A percentile compares a stretch with the other conserved stretches of the same genome.
These are phyloP conservation scores for Julus scandinavius DNA, from an alignment of 2,888 invertebrate genomes.

Conservation along the genomic window DNA sequence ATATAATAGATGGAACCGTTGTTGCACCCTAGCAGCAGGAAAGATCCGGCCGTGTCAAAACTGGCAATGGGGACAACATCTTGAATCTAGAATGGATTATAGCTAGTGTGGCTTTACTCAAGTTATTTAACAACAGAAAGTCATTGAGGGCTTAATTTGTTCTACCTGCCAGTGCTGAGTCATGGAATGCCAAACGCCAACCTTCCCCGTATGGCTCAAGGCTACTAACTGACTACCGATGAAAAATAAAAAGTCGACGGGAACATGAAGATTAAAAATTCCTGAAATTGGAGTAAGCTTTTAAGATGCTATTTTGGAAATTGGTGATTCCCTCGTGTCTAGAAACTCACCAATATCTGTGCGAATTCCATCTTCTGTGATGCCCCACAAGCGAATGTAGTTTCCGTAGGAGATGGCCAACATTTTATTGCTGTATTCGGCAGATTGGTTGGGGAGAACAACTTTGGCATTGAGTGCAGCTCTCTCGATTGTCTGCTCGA, in stretches of 20 bases:
- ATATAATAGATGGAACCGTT: slow-evolving; percentile 98
- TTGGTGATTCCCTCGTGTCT: background rate
- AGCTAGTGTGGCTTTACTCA: background rate
- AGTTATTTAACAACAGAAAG: background rate
- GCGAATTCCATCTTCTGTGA: slow-evolving; percentile 79
- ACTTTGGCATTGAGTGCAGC: slow-evolving; percentile 84
- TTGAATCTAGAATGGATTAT: slow-evolving; percentile 72
- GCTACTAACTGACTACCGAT: slow-evolving; percentile 99
- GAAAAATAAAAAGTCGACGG: slow-evolving; percentile 95
- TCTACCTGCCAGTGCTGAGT: slow-evolving; percentile 94
- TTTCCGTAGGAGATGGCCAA: slow-evolving; percentile 83
- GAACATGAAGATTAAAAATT: slow-evolving; percentile 88
- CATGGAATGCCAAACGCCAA: slow-evolving; percentile 99
- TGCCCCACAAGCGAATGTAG: slow-evolving; percentile 81
- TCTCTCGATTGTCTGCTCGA: slow-evolving; percentile 88
- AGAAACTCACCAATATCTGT: slow-evolving; percentile 74
- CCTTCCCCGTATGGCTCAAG: slow-evolving; percentile 88
- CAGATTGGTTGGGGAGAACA: slow-evolving; percentile 62
- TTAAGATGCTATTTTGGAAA: background rate
- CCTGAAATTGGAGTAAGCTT: slow-evolving; percentile 69
- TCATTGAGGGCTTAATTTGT: background rate
- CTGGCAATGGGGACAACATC: slow-evolving; percentile 95
- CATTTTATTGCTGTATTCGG: slow-evolving; percentile 75
- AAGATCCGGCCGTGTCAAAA: slow-evolving; percentile 96
- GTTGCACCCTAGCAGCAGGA: slow-evolving; percentile 92